Evolutionary conservation across 2,888 invertebrate species (phyloP).

Genomic region (Empis livida): DNA sequence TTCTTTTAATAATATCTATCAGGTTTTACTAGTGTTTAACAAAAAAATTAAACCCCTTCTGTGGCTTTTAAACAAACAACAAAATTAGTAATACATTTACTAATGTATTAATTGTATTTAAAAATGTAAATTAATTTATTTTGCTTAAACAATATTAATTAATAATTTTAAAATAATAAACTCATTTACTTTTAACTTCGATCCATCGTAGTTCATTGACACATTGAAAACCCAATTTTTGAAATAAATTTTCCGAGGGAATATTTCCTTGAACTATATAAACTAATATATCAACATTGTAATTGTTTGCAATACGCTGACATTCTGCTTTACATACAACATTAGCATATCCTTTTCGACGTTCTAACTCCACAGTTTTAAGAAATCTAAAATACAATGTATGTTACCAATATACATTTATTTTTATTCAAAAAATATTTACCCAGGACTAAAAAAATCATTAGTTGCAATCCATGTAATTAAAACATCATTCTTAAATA

Average conservation of each 20-base stretch:
- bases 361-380: conserved; percentile 7
- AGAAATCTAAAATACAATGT: conserved; percentile 5
- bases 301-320: conserved; percentile 7
- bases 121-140: no score
- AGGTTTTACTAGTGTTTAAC: no score
- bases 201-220: conserved; percentile 7
- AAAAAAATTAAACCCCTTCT: no score
- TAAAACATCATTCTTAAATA: conserved; percentile 7
- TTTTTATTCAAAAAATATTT: background rate
- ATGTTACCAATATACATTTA: background rate
- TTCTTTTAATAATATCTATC: no score
- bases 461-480: conserved; percentile 11
- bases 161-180: no score
- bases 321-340: conserved; percentile 7
- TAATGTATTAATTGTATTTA: no score
- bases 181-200: background rate
- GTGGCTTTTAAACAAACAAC: no score
- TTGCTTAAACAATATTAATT: no score
- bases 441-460: conserved; percentile 11
- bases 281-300: conserved; percentile 9
- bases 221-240: conserved; percentile 5
- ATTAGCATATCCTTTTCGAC: conserved; percentile 9
- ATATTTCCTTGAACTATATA: conserved; percentile 6
- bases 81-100: no score
- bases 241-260: conserved; percentile 5